These are phyloP conservation scores for Eira barbara DNA, from an alignment of 2,113 vertebrate species.

Conservation along the genomic window DNA sequence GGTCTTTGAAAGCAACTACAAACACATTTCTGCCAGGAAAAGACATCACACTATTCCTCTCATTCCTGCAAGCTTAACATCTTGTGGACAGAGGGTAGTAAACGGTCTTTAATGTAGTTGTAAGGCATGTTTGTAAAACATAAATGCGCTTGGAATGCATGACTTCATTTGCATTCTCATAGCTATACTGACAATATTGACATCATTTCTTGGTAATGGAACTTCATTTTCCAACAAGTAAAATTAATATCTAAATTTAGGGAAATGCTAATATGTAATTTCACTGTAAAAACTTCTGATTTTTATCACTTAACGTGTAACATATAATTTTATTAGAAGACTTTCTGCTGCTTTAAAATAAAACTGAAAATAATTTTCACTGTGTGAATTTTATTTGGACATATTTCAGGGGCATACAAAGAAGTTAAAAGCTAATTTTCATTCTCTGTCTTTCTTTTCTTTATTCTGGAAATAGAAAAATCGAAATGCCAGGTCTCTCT, in stretches of 20 bases:
- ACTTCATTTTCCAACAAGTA: background rate
- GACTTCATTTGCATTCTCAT: background rate
- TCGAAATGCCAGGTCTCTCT: background rate
- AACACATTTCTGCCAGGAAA: background rate
- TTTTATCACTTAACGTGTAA: background rate
- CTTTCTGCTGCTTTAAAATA: background rate
- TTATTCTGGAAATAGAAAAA: constrained; percentile 17
- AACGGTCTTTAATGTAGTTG: background rate
- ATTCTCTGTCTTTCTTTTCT: background rate
- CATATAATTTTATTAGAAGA: background rate
- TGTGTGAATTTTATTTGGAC: background rate
- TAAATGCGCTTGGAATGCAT: background rate
- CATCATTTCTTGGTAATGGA: background rate
- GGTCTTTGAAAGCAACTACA: background rate
- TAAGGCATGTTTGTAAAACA: background rate
- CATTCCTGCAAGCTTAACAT: background rate
- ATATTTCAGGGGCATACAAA: background rate
- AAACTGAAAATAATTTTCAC: background rate
- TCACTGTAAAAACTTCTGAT: background rate
- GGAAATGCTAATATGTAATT: background rate
- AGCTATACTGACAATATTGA: background rate
- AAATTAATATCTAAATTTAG: background rate
- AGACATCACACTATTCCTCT: background rate
- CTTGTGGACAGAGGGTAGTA: background rate
- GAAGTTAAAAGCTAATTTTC: constrained; percentile 17